Conservation (phyloP, 1,140 invertebrate genomes). For the Aculops lycopersici region DNA sequence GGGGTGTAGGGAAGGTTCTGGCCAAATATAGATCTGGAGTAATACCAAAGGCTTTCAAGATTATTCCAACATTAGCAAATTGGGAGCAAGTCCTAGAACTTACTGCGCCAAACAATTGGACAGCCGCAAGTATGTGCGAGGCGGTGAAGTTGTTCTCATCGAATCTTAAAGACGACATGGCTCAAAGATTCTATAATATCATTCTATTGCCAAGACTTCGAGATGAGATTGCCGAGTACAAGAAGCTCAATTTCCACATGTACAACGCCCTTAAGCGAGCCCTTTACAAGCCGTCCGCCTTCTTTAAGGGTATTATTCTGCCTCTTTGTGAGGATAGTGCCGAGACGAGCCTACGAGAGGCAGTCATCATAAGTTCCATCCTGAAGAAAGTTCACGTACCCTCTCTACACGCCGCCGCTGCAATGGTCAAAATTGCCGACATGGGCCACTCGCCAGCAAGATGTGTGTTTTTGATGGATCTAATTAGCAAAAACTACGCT, state of each 20-base stretch:
- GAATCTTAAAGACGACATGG: conserved; percentile 79
- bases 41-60: conserved; percentile 89
- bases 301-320: conserved; percentile 67
- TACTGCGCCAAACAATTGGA: conserved; percentile 29
- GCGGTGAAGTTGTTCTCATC: conserved; percentile 80
- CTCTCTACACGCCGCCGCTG: conserved; percentile 75
- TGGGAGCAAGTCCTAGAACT: conserved; percentile 68
- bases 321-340: conserved; percentile 42
- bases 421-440: conserved; percentile 74
- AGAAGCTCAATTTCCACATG: conserved; percentile 78
- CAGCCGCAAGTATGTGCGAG: conserved; percentile 76
- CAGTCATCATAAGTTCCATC: conserved; percentile 71
- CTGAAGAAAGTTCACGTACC: conserved; percentile 68
- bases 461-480: conserved; percentile 68
- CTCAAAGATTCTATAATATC: conserved; percentile 72
- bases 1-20: conserved; percentile 52
- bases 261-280: conserved; percentile 75
- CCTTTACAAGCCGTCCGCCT: conserved; percentile 83
- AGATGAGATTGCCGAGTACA: conserved; percentile 80
- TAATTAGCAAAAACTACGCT: conserved; percentile 94
- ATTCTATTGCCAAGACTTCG: conserved; percentile 62
- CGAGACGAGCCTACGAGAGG: conserved; percentile 64
- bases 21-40: conserved; percentile 70
- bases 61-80: conserved; percentile 60
- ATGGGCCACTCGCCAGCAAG: conserved; percentile 93